Evolutionary conservation across 2,888 invertebrate genomes (phyloP).

Genomic region (Agrotis segetum): DNA sequence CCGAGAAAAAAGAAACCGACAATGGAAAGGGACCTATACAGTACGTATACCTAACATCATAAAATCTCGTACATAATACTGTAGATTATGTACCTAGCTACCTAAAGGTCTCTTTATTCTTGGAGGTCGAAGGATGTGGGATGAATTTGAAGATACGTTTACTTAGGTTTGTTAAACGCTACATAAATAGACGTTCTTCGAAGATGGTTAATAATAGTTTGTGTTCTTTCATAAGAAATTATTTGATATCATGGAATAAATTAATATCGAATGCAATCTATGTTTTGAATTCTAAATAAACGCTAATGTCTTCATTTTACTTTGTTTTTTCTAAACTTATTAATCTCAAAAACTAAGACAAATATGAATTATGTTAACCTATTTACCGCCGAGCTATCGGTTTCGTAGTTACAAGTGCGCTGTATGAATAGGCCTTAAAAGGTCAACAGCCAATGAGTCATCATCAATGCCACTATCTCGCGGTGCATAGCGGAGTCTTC

Average conservation of each 20-base stretch:
- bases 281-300: not conserved
- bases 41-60: slow-evolving; percentile 3
- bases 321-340: not conserved
- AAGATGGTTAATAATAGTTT: not conserved
- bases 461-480: slow-evolving; percentile 70
- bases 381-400: slow-evolving; percentile 57
- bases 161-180: not conserved
- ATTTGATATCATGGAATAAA: not conserved
- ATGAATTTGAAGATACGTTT: slow-evolving; percentile 2
- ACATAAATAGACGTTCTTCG: not conserved
- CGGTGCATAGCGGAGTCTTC: slow-evolving; percentile 63
- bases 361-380: slow-evolving; percentile 60
- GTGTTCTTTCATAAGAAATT: not conserved
- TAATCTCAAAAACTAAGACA: slow-evolving; percentile 22
- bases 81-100: slow-evolving; percentile 5
- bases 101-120: slow-evolving; percentile 2
- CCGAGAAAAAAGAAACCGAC: slow-evolving; percentile 51
- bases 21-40: slow-evolving; percentile 32
- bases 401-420: slow-evolving; percentile 44
- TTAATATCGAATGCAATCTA: not conserved
- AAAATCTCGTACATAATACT: slow-evolving; percentile 6
- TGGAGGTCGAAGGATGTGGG: not conserved
- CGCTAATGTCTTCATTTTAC: not conserved
- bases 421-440: slow-evolving; percentile 69
- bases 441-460: slow-evolving; percentile 81